A percentile compares a stretch with the other conserved stretches of the same genome.
Conservation (phyloP, 2,888 invertebrate species). For the Lasioglossum morio region DNA sequence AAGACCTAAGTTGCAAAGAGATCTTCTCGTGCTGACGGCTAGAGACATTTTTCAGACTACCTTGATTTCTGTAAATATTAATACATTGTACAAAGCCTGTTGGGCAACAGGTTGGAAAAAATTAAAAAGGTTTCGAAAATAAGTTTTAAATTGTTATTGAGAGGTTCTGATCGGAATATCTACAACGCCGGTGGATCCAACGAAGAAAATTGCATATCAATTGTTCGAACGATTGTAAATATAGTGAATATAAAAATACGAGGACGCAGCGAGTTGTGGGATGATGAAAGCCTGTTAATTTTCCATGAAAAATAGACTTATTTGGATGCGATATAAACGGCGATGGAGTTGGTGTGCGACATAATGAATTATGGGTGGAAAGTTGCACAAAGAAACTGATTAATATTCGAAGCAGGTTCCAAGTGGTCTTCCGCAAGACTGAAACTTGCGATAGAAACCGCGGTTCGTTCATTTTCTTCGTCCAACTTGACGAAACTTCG, state of each 20-base stretch:
- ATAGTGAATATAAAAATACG: neutral
- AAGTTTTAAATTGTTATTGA: no score
- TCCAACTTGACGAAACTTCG: slow-evolving; percentile 61
- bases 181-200: neutral
- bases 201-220: neutral
- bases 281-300: neutral
- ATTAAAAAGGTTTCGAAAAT: neutral
- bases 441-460: slow-evolving; percentile 55
- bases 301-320: neutral
- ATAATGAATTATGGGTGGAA: slow-evolving; percentile 29
- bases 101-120: neutral
- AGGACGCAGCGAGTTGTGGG: neutral
- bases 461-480: slow-evolving; percentile 58
- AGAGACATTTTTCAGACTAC: no score
- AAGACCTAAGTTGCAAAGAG: neutral
- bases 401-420: slow-evolving; percentile 60
- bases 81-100: neutral
- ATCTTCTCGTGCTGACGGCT: neutral
- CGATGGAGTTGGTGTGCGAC: neutral
- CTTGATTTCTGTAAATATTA: neutral
- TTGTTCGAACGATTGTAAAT: neutral
- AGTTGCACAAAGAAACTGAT: slow-evolving; percentile 48
- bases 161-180: no score
- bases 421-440: slow-evolving; percentile 47
- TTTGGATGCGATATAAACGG: neutral